Evolutionary conservation across 2,797 vertebrate genomes (phyloP), one percentile per base, ranked within the genome.

Genomic region (Allenopithecus nigroviridis): DNA sequence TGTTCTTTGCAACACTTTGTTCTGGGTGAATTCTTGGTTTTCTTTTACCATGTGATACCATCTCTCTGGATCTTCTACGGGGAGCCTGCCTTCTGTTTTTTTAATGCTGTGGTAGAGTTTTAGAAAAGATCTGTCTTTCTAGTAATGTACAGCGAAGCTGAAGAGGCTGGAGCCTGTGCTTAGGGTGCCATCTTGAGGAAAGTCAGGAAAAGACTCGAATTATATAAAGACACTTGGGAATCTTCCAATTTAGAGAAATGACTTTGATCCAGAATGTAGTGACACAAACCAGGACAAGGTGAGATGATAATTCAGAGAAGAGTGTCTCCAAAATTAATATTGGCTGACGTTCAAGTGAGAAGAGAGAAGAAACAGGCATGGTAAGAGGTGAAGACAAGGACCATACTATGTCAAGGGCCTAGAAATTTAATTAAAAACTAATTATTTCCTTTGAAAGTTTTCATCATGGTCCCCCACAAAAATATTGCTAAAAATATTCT

Each of bases 121-220:
- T 78, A 48, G 46, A 84, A 80, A 61, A 84, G n/a, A 78, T 8
- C 30, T 46, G 2, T 43, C 26, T 89, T 88, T 94, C 33, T 64
- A 59, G 78, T 48, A 39, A 21, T 33, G 22, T 17, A 17, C 5
- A 53, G 14, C 28, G 1, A 1, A 3, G 11, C 16, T 46, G 28
- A 61, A 53, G 39, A 61, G 41, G 2, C n/a, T 88, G 43, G 48
- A 89, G 41, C 5, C 81, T 93, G 59, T 84, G 91, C 68, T 89
- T 76, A 57, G 78, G 4, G 13, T 41, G 96, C 98, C 98, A 92
- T 89, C 98, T 95, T 81, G 88, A 94, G 98, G 98, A 83, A 24
- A 91, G 50, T 64, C 7, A 11, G 57, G 94, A 74, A 84, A 97
- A 53, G 13, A 41, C 81, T 48, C 0, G 1, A 28, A 16, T 43